These are phyloP conservation scores for Colossoma macropomum DNA, from an alignment of 2,113 vertebrate species.

Conservation along the genomic window DNA sequence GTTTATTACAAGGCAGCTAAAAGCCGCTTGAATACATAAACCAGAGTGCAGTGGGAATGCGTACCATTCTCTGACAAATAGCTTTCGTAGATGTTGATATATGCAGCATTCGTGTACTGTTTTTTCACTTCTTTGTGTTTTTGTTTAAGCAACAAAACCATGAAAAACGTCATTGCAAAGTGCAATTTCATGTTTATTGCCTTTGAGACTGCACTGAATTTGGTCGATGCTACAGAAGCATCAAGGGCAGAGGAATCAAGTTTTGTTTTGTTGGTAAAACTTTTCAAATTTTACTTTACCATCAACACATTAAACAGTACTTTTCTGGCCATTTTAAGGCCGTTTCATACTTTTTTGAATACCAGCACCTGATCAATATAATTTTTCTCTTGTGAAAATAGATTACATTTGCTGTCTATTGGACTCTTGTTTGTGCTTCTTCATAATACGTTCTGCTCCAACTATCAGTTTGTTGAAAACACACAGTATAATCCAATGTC, in stretches of 20 bases:
- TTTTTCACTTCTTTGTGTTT: neutral
- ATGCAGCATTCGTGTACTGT: neutral
- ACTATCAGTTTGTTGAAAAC: neutral
- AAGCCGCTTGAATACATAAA: neutral
- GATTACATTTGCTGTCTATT: neutral
- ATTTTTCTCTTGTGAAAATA: neutral
- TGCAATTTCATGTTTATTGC: slow-evolving; percentile 10
- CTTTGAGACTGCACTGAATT: slow-evolving; percentile 1
- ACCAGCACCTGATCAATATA: neutral
- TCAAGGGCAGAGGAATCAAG: neutral
- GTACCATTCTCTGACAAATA: slow-evolving; percentile 13
- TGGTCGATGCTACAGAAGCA: neutral
- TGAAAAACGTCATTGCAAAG: slow-evolving; percentile 16
- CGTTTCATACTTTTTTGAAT: neutral
- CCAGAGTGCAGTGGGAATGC: neutral
- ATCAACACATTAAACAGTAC: neutral
- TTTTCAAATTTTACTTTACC: neutral
- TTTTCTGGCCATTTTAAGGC: neutral
- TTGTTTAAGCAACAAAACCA: slow-evolving; percentile 8
- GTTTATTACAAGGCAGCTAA: neutral
- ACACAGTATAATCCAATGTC: neutral
- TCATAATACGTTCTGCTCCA: neutral
- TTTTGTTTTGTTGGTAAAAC: neutral
- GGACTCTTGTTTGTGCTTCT: neutral
- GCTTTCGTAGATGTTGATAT: neutral